These are phyloP conservation scores for Istiophorus platypterus DNA, from an alignment of 2,113 vertebrate genomes.

Conservation along the genomic window DNA sequence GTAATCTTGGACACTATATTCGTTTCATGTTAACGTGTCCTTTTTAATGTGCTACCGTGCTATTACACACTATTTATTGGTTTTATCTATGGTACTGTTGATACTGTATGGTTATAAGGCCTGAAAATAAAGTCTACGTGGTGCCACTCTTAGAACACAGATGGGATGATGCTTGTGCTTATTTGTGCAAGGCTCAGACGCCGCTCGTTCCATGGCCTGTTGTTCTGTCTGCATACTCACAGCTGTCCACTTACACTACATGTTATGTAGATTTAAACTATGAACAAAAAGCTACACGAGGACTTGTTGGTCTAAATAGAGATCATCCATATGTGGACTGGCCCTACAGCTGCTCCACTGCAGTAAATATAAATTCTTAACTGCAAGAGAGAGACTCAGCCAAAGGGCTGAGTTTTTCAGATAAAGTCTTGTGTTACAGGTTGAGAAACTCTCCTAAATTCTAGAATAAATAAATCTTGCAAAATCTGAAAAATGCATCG, in stretches of 20 bases:
- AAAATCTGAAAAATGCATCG: background rate
- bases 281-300: background rate
- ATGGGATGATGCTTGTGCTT: conserved; percentile 27
- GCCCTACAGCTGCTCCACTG: background rate
- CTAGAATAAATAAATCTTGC: background rate
- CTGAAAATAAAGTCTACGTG: conserved; percentile 76
- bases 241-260: background rate
- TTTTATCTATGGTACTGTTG: conserved; percentile 76
- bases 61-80: conserved; percentile 77
- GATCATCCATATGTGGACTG: background rate
- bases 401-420: background rate
- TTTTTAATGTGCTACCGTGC: conserved; percentile 76
- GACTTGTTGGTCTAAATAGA: background rate
- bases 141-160: conserved; percentile 64
- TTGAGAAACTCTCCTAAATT: background rate
- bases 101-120: conserved; percentile 64
- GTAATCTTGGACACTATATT: conserved; percentile 32
- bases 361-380: no score
- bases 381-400: no score
- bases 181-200: background rate
- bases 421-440: background rate
- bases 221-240: background rate
- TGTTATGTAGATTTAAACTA: background rate
- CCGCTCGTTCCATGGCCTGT: background rate
- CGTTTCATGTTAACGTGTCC: conserved; percentile 58